phyloP scores from a whole-genome alignment of 2,113 vertebrate genomes.

The Furnarius figulus region DNA sequence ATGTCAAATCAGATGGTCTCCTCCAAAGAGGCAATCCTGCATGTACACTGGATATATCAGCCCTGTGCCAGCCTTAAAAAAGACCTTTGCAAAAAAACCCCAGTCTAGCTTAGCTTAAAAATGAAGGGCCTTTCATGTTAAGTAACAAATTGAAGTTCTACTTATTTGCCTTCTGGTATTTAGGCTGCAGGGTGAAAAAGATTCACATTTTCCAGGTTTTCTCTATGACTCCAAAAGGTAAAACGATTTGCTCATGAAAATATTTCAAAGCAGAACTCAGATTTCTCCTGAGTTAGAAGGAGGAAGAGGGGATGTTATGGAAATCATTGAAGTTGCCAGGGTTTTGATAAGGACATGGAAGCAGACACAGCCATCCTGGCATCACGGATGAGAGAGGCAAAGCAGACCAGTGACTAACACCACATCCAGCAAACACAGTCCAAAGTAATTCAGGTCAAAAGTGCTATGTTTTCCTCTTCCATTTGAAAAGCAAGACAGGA shows the following conservation, averaged over 20 bases:
- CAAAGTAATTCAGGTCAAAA: conserved; percentile 1
- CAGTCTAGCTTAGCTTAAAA: not conserved
- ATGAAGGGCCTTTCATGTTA: not conserved
- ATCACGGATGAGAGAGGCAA: not conserved
- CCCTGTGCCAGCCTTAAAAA: not conserved
- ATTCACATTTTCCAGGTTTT: not conserved
- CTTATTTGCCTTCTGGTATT: not conserved
- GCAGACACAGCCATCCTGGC: not conserved
- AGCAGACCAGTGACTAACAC: not conserved
- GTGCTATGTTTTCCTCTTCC: conserved; percentile 1
- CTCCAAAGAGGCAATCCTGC: not conserved
- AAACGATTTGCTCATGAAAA: not conserved
- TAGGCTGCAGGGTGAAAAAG: not conserved
- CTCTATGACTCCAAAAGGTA: not conserved
- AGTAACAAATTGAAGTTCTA: not conserved
- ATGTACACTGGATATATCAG: fast-evolving
- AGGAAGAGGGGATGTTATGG: not conserved
- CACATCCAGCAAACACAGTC: not conserved
- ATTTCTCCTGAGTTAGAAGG: not conserved
- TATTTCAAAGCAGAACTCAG: not conserved
- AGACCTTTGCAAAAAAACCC: not conserved
- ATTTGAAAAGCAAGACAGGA: conserved; percentile 53
- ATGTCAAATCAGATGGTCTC: not conserved
- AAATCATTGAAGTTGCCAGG: not conserved
- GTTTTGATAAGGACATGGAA: not conserved